Base-by-base conservation (phyloP, 2,888 invertebrate species). In the Villa cingulata region DNA sequence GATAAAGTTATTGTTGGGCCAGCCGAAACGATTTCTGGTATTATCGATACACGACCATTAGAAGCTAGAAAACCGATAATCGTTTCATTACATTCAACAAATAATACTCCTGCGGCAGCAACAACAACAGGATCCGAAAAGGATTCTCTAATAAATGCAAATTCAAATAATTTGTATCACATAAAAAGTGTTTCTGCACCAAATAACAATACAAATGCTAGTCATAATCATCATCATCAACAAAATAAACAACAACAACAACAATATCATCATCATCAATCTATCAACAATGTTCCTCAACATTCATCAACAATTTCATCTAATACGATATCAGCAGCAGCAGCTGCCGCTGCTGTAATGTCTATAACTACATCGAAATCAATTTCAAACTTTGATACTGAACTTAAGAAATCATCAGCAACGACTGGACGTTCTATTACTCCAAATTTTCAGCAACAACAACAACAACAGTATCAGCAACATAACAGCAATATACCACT, bases 1-100 rank as follows among this genome's bases (percentile, higher is more conserved):
- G 61, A 62, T 17, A 54, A 56, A n/a, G 68, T 74, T 54, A 76
- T 78, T 58, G 77, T 81, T 1, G 82, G 83, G 1, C 80, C 82
- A 5, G 80, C 83, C 0, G 83, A 83, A 61, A 83, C 82, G 5
- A 83, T 83, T 48, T 77, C 76, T 17, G 83, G 83, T 1, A 71
- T 83, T 23, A 81, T 83, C 43, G 82, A 81, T 56, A 81, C 82
- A 1, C 60, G 70, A 50, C 70, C 70, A 23, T 49, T 70, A 45
- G 69, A 69, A 51, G 65, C 66, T 6, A 62, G 68, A 37, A 62
- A 63, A 48, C 59, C 62, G 17, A 54, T 61, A 29, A 54, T 57
- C 39, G 46, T 53, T 18, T 41, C 43, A 3, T 17, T 46, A 14
- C 4, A 23, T 23, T 7, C 4, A 23, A 23, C n/a, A n/a, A n/a